Base-by-base conservation (phyloP, 2,888 invertebrate genomes). In the Gibbula magus region DNA sequence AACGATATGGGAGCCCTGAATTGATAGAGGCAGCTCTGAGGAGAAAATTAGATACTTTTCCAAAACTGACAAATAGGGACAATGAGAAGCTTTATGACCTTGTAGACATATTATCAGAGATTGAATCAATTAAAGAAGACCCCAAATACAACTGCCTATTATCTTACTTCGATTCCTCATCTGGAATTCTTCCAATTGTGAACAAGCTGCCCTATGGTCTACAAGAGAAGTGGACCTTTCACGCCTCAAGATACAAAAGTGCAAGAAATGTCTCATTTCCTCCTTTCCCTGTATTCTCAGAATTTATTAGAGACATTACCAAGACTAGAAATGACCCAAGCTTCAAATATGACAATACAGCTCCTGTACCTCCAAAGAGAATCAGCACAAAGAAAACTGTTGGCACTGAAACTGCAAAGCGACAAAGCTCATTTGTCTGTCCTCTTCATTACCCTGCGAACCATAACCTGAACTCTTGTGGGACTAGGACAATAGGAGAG, bases 201-300 rank as follows among this genome's bases (percentile, higher is more conserved):
- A n/a, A 54, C 22, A 87, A 85, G 74, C 79, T 86, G 2, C 85
- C 87, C 0, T 80, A 78, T 25, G 35, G 66, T 16, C 18, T 85
- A 0, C 82, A 84, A 39, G 81, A 84, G 10, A 87, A 83, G 45
- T 84, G 85, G 85, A 83, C 75, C 5, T 76, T 4, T 20, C 73
- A 77, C 18, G 85, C 85, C 2, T 22, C 73, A 0, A 78, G 66
- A 0, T 85, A 84, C 39, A 86, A 85, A 67, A 73, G 51, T n/a
- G 67, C 51, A 5, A 25, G 83, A 39, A 7, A 10, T 22, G 83
- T 83, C 7, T 0, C 79, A 1, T 86, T 76, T 78, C 86, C 84
- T 25, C 86, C 85, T 20, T 86, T 86, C 39, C 16, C 53, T 5
- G 52, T 82, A 0, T 84, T 86, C 54, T 75, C 74, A 0, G 22